Percentiles rank a stretch among this genome's conserved stretches.
phyloP scores from a whole-genome alignment of 2,888 invertebrate species.

The Euphydryas editha region DNA sequence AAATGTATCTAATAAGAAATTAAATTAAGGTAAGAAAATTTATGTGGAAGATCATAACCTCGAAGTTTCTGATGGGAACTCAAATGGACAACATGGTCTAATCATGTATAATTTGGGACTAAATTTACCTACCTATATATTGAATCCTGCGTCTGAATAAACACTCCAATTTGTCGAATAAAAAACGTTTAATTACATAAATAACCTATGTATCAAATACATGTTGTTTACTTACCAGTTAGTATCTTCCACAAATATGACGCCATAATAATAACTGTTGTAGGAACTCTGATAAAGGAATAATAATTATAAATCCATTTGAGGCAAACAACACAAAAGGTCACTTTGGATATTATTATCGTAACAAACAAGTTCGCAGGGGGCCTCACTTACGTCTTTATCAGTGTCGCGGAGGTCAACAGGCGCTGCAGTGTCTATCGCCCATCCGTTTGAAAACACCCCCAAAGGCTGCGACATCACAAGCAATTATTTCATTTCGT shows the following conservation, averaged over 20 bases:
- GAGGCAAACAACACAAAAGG: constrained; percentile 36
- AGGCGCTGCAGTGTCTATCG: constrained; percentile 74
- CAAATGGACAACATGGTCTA: too few species aligned
- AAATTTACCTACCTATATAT: constrained; percentile 22
- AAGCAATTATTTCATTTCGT: constrained; percentile 36
- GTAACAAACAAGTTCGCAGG: constrained; percentile 76
- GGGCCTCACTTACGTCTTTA: constrained; percentile 77
- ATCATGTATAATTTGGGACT: neutral
- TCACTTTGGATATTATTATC: constrained; percentile 53
- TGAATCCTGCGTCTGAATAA: constrained; percentile 38
- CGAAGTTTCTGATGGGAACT: too few species aligned
- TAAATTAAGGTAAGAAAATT: too few species aligned
- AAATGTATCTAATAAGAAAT: too few species aligned
- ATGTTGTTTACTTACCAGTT: constrained; percentile 41
- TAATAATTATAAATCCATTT: constrained; percentile 41
- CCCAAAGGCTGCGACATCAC: constrained; percentile 64
- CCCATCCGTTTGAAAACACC: constrained; percentile 74
- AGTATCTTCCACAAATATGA: constrained; percentile 47
- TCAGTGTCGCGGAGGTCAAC: constrained; percentile 72
- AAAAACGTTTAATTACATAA: constrained; percentile 25
- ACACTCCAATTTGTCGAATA: constrained; percentile 40
- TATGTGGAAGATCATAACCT: too few species aligned
- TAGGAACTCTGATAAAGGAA: constrained; percentile 44
- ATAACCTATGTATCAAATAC: constrained; percentile 17
- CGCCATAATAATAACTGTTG: constrained; percentile 52